These are phyloP conservation scores for Cyprinodon tularosa DNA, from an alignment of 2,113 vertebrate genomes.

Conservation along the genomic window DNA sequence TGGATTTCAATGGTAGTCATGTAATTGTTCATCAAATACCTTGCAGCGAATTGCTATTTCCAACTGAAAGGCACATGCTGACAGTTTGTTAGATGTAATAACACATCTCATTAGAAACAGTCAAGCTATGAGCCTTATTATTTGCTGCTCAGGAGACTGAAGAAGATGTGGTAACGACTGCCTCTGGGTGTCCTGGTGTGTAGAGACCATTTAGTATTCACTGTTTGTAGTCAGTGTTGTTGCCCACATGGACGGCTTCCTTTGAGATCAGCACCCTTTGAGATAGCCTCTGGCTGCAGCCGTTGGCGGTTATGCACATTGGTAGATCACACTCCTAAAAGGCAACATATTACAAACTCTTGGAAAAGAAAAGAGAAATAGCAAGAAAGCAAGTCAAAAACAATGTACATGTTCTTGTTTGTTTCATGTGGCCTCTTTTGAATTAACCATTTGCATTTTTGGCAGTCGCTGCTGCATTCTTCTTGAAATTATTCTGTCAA, in stretches of 20 bases:
- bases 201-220: conserved; percentile 47
- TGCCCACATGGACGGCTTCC: conserved; percentile 44
- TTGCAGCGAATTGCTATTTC: conserved; percentile 5
- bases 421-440: neutral
- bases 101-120: conserved; percentile 22
- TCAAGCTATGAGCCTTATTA: conserved; percentile 22
- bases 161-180: conserved; percentile 43
- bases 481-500: neutral
- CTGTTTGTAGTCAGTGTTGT: conserved; percentile 23
- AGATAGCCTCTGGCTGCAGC: conserved; percentile 48
- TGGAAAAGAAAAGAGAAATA: neutral
- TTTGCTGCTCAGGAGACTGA: conserved; percentile 26
- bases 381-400: neutral
- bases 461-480: neutral
- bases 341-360: conserved; percentile 27
- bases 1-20: conserved; percentile 6
- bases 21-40: conserved; percentile 1
- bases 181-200: conserved; percentile 30
- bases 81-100: conserved; percentile 31
- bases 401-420: neutral
- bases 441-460: neutral
- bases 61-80: conserved; percentile 20
- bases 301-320: conserved; percentile 29
- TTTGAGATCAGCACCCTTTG: conserved; percentile 49
- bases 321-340: conserved; percentile 20